Base-by-base conservation (phyloP, 2,797 vertebrate species). In the Anas acuta region DNA sequence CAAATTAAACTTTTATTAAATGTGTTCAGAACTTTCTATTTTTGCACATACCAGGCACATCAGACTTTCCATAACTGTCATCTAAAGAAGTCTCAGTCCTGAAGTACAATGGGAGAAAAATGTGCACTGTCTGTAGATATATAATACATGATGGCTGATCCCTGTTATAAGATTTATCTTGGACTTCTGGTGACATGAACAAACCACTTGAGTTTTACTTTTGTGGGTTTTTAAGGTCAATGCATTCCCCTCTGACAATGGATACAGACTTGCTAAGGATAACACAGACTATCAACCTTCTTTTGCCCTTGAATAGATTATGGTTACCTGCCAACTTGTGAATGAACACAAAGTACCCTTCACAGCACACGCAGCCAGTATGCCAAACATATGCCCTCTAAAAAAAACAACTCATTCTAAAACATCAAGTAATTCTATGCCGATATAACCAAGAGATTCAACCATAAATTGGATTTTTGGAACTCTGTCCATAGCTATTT, bases 1-100 rank as follows among this genome's bases (percentile, higher is more conserved):
- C 91, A 93, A 93, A 95, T 96, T 93, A 96, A 96, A 95, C 53
- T 97, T 94, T 96, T 83, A 96, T 95, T 89, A 96, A 90, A 85
- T 73, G 56, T 74, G 69, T 92, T 95, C 71, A 41, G 86, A 96
- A 74, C 43, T 89, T 95, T 89, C 96, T 96, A 95, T 95, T 96
- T 96, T 96, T 96, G 92, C 80, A 95, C 84, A 84, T 95, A 94
- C 71, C 81, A 95, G 70, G 19, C 75, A 90, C 56, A 95, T 96
- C 67, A 92, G 83, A 84, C 81, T 89, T 96, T 95, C 89, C 62
- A 86, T 91, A 95, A 93, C 84, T 96, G 93, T 93, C 95, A 97
- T 84, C 53, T 53, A 39, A 54, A 89, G 83, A 69, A 93, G 83
- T 78, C 76, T 93, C 37, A 87, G 72, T 83, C 72, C 74, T 53